phyloP scores from a whole-genome alignment of 2,113 vertebrate genomes.

The Paramormyrops kingsleyae region DNA sequence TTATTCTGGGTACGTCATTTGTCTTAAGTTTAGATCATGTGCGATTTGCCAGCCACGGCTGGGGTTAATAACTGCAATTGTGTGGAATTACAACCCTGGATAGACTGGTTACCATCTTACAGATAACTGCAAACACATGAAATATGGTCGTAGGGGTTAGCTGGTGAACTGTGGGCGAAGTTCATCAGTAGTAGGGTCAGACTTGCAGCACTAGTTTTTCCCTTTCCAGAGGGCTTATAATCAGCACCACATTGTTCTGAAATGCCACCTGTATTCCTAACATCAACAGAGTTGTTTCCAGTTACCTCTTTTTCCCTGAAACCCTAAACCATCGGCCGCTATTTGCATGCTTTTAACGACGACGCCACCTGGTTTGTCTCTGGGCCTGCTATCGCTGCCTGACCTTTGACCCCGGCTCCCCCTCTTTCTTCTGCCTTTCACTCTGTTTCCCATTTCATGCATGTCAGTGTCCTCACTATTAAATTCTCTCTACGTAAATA shows the following conservation, averaged over 20 bases:
- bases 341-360: not conserved
- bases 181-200: constrained; percentile 7
- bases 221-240: not conserved
- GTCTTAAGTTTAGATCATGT: not conserved
- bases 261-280: not conserved
- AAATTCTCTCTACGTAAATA: not conserved
- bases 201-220: not conserved
- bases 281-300: not conserved
- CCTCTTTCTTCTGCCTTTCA: not conserved
- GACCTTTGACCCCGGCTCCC: not conserved
- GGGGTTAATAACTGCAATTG: constrained; percentile 10
- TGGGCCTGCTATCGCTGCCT: not conserved
- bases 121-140: not conserved
- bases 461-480: not conserved
- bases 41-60: not conserved
- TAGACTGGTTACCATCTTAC: not conserved
- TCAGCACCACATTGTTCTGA: not conserved
- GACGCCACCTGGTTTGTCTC: not conserved
- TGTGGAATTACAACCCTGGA: not conserved
- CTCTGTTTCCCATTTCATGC: not conserved
- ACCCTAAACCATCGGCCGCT: not conserved
- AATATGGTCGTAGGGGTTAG: not conserved
- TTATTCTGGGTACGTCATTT: not conserved
- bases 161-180: not conserved
- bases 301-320: not conserved